A percentile compares a stretch with the other conserved stretches of the same genome.
These are phyloP conservation scores for Acrocera orbiculus DNA, from an alignment of 2,888 invertebrate species.

Conservation along the genomic window DNA sequence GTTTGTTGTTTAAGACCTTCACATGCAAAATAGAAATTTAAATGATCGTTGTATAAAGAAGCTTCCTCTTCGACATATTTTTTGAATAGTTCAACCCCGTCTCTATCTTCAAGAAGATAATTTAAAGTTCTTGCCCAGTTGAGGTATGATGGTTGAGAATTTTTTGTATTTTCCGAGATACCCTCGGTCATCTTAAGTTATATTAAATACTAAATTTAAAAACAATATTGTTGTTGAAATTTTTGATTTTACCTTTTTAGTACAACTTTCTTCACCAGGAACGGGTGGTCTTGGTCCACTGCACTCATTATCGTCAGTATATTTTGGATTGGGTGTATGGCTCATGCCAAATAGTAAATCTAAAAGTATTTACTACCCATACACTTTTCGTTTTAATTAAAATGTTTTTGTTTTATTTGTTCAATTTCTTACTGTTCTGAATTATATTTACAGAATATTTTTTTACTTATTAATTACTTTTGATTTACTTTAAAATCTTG, in stretches of 20 bases:
- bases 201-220: not conserved
- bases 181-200: slow-evolving; percentile 29
- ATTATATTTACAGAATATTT: slow-evolving; percentile 1
- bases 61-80: slow-evolving; percentile 65
- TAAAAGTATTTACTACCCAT: not conserved
- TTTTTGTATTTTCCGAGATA: slow-evolving; percentile 27
- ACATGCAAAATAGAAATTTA: slow-evolving; percentile 90
- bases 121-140: slow-evolving; percentile 80
- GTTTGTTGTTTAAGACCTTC: slow-evolving; percentile 66
- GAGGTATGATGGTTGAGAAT: slow-evolving; percentile 52
- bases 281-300: slow-evolving; percentile 62
- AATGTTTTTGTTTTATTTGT: not conserved
- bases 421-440: slow-evolving; percentile 1
- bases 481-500: too few relatives aligned
- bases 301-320: slow-evolving; percentile 33
- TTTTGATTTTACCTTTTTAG: slow-evolving; percentile 23
- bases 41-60: slow-evolving; percentile 56
- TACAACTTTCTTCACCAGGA: slow-evolving; percentile 46
- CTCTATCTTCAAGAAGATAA: slow-evolving; percentile 70
- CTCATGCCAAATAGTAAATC: slow-evolving; percentile 29
- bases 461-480: slow-evolving; percentile 1
- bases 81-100: slow-evolving; percentile 77
- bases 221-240: not conserved
- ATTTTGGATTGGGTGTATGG: slow-evolving; percentile 28
- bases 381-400: not conserved